Conservation (phyloP, 2,797 vertebrate species). For the Neosalanx taihuensis region DNA sequence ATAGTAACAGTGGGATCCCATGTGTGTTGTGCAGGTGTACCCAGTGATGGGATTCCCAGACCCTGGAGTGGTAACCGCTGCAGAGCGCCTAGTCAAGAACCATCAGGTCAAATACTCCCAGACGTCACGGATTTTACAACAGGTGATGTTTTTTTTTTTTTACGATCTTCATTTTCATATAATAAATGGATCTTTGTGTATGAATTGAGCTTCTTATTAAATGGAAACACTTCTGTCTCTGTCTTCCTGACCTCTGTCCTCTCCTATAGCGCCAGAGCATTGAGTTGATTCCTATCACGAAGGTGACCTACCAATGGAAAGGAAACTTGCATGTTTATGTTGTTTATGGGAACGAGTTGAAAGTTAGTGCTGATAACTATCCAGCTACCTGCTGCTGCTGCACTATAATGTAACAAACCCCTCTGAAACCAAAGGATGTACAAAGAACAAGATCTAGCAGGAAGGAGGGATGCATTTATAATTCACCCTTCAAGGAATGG, state of each 20-base stretch:
- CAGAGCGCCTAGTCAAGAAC: slow-evolving; percentile 70
- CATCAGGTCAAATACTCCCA: slow-evolving; percentile 67
- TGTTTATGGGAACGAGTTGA: slow-evolving; percentile 77
- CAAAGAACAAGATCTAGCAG: neutral
- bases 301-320: slow-evolving; percentile 76
- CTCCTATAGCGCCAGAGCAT: slow-evolving; percentile 76
- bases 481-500: too few species aligned
- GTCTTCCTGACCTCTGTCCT: slow-evolving; percentile 23
- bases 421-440: neutral
- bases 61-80: slow-evolving; percentile 58
- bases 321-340: slow-evolving; percentile 69
- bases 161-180: neutral
- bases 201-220: neutral
- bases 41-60: slow-evolving; percentile 76
- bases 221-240: neutral
- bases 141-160: slow-evolving; percentile 65
- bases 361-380: slow-evolving; percentile 72
- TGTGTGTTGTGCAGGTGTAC: slow-evolving; percentile 63
- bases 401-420: slow-evolving; percentile 60
- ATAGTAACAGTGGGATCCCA: slow-evolving; percentile 9
- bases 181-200: neutral
- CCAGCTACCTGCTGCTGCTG: slow-evolving; percentile 78
- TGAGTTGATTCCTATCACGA: slow-evolving; percentile 79
- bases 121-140: slow-evolving; percentile 72
- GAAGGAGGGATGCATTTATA: too few species aligned